phyloP scores from a whole-genome alignment of 1,140 invertebrate genomes.

The Neodiprion virginianus region DNA sequence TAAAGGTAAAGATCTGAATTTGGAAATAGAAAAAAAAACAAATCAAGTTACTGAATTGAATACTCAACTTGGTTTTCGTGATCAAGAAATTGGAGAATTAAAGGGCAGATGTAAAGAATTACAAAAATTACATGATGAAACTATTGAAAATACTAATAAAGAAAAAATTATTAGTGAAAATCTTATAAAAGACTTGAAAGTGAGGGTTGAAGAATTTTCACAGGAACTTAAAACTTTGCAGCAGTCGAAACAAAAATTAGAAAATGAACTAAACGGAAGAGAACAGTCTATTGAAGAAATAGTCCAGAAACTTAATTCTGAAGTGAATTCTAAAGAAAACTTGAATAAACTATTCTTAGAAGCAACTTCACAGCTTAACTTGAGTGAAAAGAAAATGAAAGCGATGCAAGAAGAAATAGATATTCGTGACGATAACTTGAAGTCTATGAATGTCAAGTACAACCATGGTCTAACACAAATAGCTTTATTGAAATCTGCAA shows the following conservation, averaged over 20 bases:
- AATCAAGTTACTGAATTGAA: slow-evolving; percentile 32
- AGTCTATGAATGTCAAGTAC: slow-evolving; percentile 51
- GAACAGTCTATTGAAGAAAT: slow-evolving; percentile 40
- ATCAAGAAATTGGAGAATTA: slow-evolving; percentile 24
- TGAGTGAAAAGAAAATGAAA: slow-evolving; percentile 22
- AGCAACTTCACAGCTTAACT: slow-evolving; percentile 25
- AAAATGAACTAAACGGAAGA: slow-evolving; percentile 46
- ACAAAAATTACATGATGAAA: slow-evolving; percentile 47
- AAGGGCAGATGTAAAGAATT: slow-evolving; percentile 57
- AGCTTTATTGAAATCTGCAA: slow-evolving; percentile 26
- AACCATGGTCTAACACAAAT: slow-evolving; percentile 46
- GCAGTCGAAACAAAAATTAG: slow-evolving; percentile 60
- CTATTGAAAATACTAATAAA: not conserved
- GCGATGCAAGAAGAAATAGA: slow-evolving; percentile 35
- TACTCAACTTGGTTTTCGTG: not conserved
- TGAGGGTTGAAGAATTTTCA: slow-evolving; percentile 55
- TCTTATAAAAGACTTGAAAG: slow-evolving; percentile 52
- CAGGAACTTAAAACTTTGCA: slow-evolving; percentile 58
- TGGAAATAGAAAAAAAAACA: slow-evolving; percentile 31
- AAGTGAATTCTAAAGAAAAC: slow-evolving; percentile 25
- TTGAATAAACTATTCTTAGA: slow-evolving; percentile 36
- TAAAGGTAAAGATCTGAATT: slow-evolving; percentile 36
- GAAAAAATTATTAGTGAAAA: slow-evolving; percentile 59
- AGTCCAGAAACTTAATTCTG: slow-evolving; percentile 33
- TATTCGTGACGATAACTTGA: slow-evolving; percentile 31